These are phyloP conservation scores for Cathartes aura DNA, from an alignment of 2,113 vertebrate genomes.

Conservation along the genomic window DNA sequence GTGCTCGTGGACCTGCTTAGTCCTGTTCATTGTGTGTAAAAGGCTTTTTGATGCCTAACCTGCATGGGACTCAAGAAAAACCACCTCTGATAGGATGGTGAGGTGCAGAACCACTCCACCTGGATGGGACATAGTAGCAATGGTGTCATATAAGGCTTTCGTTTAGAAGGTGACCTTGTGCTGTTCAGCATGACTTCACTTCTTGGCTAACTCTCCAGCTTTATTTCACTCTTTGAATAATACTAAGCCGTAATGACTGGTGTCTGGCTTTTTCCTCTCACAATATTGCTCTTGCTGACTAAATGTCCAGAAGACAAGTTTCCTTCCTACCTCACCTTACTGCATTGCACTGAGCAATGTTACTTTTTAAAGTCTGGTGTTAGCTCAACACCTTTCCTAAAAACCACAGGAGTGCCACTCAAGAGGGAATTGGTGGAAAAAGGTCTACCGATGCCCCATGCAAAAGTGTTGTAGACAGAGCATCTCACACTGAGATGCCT, in stretches of 20 bases:
- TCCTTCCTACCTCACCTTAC: not conserved
- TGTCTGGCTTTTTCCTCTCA: not conserved
- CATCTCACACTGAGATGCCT: not conserved
- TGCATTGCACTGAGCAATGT: not conserved
- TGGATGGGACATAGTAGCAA: not conserved
- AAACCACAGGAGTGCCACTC: not conserved
- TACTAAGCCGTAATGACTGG: not conserved
- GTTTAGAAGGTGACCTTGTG: not conserved
- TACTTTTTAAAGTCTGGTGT: not conserved
- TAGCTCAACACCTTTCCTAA: not conserved
- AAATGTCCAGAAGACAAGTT: not conserved
- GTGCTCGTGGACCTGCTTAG: not conserved
- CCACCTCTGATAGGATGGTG: not conserved
- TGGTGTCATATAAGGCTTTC: not conserved
- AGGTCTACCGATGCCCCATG: not conserved
- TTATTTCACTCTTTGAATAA: not conserved
- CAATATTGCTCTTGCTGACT: not conserved
- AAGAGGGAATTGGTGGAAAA: not conserved
- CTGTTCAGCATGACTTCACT: not conserved
- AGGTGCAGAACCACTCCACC: not conserved
- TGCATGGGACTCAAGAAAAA: not conserved
- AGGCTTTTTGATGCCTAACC: not conserved
- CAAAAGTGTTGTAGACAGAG: not conserved
- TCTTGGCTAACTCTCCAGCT: constrained; percentile 11
- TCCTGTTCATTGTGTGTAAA: not conserved